Conservation (phyloP, 2,888 invertebrate species). For the Xylocampa areola region DNA sequence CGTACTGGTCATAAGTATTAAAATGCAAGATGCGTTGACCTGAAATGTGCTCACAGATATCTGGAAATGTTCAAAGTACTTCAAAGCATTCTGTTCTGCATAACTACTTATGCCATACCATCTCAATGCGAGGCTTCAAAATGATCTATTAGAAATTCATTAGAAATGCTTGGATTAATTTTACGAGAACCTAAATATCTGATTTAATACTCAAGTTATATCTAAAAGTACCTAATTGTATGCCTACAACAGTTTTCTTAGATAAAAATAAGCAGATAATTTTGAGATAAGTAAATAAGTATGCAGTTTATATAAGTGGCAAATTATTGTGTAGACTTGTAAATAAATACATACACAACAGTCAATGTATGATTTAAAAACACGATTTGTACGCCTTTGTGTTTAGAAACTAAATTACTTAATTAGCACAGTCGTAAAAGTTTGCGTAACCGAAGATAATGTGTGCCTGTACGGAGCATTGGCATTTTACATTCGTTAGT, state of each 20-base stretch:
- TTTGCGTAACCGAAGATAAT: conserved; percentile 63
- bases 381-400: conserved; percentile 44
- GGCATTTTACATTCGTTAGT: conserved; percentile 67
- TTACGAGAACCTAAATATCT: too few relatives aligned
- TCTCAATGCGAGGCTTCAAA: conserved; percentile 1
- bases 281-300: neutral
- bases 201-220: too few relatives aligned
- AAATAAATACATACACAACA: conserved; percentile 5
- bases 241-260: neutral
- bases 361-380: conserved; percentile 26
- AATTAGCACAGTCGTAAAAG: conserved; percentile 67
- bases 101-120: conserved; percentile 10
- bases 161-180: too few relatives aligned
- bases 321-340: neutral
- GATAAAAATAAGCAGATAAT: too few relatives aligned
- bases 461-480: conserved; percentile 40
- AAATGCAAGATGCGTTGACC: conserved; percentile 79
- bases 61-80: conserved; percentile 44
- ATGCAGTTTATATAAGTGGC: neutral
- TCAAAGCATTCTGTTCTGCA: conserved; percentile 24
- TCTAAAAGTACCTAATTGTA: too few relatives aligned
- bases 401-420: conserved; percentile 60
- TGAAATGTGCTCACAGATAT: conserved; percentile 70
- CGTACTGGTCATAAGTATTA: conserved; percentile 77
- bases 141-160: too few relatives aligned